Conservation (phyloP, 2,797 vertebrate genomes). For the Corythornis leucogaster region DNA sequence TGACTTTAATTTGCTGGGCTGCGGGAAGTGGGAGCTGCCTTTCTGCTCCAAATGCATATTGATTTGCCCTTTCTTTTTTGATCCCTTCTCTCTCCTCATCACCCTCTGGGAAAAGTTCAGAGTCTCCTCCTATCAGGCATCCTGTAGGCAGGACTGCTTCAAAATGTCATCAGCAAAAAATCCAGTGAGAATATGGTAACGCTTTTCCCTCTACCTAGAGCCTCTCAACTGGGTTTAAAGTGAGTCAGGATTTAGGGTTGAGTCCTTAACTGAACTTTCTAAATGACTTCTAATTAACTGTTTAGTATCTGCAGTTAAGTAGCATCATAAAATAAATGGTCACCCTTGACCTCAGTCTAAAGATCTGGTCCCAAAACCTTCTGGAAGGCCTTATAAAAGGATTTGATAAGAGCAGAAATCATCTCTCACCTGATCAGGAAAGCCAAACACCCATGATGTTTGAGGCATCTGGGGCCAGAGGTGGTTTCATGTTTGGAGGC, state of each 20-base stretch:
- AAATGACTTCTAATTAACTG: not conserved
- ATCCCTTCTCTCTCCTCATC: not conserved
- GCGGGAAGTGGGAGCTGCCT: slow-evolving; percentile 32
- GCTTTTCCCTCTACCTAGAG: not conserved
- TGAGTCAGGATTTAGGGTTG: not conserved
- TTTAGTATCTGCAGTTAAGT: not conserved
- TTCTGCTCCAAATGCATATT: slow-evolving; percentile 55
- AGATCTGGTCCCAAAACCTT: not conserved
- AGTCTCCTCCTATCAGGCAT: slow-evolving; percentile 34
- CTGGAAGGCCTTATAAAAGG: not conserved
- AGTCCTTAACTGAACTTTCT: slow-evolving; percentile 28
- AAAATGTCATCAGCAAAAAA: slow-evolving; percentile 29
- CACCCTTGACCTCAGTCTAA: not conserved
- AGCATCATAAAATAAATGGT: not conserved
- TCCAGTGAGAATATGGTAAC: not conserved
- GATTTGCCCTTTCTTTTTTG: slow-evolving; percentile 56
- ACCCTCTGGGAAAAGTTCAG: slow-evolving; percentile 40
- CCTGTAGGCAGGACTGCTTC: slow-evolving; percentile 26
- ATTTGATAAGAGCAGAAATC: not conserved
- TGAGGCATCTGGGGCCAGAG: too few species aligned
- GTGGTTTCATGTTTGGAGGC: not conserved
- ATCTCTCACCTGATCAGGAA: not conserved
- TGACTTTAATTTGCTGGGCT: slow-evolving; percentile 32
- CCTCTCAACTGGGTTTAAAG: not conserved
- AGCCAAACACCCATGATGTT: not conserved